Evolutionary conservation across 1,140 invertebrate species (phyloP), one percentile per base, ranked within the genome.

Genomic region (Heliothis virescens): DNA sequence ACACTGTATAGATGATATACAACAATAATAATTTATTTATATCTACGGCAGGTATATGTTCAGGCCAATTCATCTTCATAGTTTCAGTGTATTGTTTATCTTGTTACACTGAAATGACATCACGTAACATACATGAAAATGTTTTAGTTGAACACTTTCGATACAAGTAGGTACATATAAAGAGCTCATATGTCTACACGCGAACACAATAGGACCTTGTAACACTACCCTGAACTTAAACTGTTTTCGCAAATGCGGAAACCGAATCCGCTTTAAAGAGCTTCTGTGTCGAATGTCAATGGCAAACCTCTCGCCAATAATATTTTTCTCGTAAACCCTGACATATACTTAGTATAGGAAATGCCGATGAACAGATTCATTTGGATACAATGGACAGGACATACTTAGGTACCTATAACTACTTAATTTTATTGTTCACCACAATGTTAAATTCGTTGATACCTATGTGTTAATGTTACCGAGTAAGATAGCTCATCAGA

Each of bases 281-380:
- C 72, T 60, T 76, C 63, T 41, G 72, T 62, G 78, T 79, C 73
- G 80, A 83, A 80, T 80, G 82, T 80, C 82, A 80, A 74, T 80
- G 74, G 57, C 71, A 15, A 52, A 41, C 47, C 52, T 52, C 71
- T 41, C 3, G 48, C 55, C 16, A 62, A 52, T 18, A 29, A 34
- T 55, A 47, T 53, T 10, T 13, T 34, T 55, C 65, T 76, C 21
- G 73, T 55, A 57, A 71, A 57, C 73, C 79, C 16, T 81, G 81
- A 79, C 77, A 73, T 75, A 74, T 29, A n/a, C n/a, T n/a, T n/a
- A 52, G 13, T 52, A 76, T 21, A 52, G 53, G 55, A 59, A 62
- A 76, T 76, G 21, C 13, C 47, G 47, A 48, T 50, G 9, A 34
- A 74, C 71, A 34, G 71, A 73, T 57, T 59, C 71, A 75, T 60